Conservation (phyloP, 2,113 vertebrate genomes). For the Columba livia region DNA sequence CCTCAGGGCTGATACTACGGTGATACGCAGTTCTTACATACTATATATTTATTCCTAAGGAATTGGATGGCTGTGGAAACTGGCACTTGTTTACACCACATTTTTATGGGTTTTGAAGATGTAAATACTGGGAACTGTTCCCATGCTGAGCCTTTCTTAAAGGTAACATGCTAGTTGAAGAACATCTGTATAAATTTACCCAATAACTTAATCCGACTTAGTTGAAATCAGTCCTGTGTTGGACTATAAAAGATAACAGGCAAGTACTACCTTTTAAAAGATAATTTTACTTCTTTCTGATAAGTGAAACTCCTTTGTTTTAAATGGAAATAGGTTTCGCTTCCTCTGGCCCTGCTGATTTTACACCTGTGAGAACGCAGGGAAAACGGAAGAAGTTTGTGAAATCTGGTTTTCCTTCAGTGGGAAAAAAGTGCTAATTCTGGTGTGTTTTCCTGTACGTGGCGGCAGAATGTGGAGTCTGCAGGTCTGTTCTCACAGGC, state of each 20-base stretch:
- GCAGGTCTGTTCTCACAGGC: conserved; percentile 40
- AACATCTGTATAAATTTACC: not conserved
- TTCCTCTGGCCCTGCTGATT: not conserved
- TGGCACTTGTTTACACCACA: not conserved
- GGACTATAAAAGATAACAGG: not conserved
- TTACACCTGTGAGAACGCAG: conserved; percentile 45
- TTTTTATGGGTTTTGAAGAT: not conserved
- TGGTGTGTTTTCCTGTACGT: conserved; percentile 50
- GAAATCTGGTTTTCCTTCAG: conserved; percentile 55
- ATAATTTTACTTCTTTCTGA: not conserved
- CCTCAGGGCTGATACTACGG: not conserved
- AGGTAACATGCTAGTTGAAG: not conserved
- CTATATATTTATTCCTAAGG: not conserved
- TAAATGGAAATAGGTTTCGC: not conserved
- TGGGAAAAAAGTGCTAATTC: conserved; percentile 65
- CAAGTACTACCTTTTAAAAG: not conserved
- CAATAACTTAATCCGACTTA: not conserved
- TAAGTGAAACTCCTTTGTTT: not conserved
- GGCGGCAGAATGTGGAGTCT: conserved; percentile 67
- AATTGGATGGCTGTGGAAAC: not conserved
- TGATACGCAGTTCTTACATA: not conserved
- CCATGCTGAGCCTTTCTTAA: not conserved
- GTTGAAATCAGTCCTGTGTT: not conserved
- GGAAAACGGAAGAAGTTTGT: conserved; percentile 54
- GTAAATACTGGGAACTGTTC: not conserved